Evolutionary conservation across 2,888 invertebrate species (phyloP).

Genomic region (Agrotis exclamationis): DNA sequence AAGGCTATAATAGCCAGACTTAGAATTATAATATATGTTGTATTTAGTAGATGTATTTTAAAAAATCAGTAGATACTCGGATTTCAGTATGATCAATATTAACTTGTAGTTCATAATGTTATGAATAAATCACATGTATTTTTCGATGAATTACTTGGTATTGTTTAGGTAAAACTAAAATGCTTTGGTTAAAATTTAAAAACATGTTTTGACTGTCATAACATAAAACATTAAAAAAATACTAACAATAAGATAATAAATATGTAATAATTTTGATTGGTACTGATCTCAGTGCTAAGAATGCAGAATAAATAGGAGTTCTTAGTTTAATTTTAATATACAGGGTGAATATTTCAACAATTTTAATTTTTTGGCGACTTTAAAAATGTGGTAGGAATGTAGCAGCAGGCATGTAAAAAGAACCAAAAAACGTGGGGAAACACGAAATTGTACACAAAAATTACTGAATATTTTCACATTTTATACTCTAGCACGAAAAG

Average conservation of each 20-base stretch:
- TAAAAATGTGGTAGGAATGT: too few relatives aligned
- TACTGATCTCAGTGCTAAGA: constrained; percentile 70
- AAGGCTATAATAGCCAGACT: constrained; percentile 39
- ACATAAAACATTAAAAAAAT: background rate
- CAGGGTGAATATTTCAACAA: too few relatives aligned
- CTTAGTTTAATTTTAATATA: constrained; percentile 45
- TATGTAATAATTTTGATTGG: constrained; percentile 50
- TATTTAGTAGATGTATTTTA: constrained; percentile 45
- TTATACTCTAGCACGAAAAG: too few relatives aligned
- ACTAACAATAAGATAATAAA: constrained; percentile 2
- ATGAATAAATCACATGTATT: constrained; percentile 22
- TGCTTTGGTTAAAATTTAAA: constrained; percentile 18
- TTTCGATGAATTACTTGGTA: constrained; percentile 33
- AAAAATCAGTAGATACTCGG: constrained; percentile 17
- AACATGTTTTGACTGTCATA: constrained; percentile 8
- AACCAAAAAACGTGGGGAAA: too few relatives aligned
- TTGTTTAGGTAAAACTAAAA: constrained; percentile 14
- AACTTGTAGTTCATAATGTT: constrained; percentile 31
- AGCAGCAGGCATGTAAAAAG: too few relatives aligned
- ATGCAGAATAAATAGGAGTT: constrained; percentile 35
- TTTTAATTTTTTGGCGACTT: too few relatives aligned
- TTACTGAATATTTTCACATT: too few relatives aligned
- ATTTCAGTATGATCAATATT: constrained; percentile 25
- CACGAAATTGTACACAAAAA: too few relatives aligned
- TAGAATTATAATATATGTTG: constrained; percentile 16